Conservation (phyloP, 2,797 vertebrate genomes). For the Lepus oiostolus region DNA sequence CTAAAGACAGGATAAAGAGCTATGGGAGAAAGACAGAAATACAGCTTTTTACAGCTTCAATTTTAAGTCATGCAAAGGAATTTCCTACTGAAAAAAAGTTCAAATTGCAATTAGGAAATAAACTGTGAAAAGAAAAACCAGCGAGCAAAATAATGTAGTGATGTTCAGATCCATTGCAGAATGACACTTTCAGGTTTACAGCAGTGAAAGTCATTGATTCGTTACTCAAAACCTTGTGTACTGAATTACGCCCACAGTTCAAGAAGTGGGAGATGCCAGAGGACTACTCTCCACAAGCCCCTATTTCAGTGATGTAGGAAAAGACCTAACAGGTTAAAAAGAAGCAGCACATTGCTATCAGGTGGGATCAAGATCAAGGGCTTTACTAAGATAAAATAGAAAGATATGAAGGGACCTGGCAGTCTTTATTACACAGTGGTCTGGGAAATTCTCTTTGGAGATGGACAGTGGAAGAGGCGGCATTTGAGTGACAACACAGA, state of each 20-base stretch:
- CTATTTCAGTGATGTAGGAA: background rate
- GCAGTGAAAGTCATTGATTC: background rate
- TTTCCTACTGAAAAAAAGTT: background rate
- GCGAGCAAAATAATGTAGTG: background rate
- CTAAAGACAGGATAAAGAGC: background rate
- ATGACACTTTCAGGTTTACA: background rate
- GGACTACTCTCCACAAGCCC: background rate
- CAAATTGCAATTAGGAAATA: conserved; percentile 45
- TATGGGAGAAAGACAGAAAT: background rate
- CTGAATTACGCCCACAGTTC: background rate
- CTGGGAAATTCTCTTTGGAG: background rate
- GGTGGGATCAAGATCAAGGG: background rate
- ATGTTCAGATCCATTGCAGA: background rate
- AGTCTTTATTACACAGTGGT: background rate
- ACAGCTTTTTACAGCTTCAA: background rate
- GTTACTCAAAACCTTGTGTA: background rate
- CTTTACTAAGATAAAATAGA: background rate
- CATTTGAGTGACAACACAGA: background rate
- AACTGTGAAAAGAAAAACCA: background rate
- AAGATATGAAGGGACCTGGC: background rate
- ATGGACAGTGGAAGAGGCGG: background rate
- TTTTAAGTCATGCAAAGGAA: background rate
- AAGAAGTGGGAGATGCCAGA: background rate
- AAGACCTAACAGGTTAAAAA: background rate
- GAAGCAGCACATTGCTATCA: background rate